Conservation (phyloP, 2,113 vertebrate genomes). For the Strix uralensis region DNA sequence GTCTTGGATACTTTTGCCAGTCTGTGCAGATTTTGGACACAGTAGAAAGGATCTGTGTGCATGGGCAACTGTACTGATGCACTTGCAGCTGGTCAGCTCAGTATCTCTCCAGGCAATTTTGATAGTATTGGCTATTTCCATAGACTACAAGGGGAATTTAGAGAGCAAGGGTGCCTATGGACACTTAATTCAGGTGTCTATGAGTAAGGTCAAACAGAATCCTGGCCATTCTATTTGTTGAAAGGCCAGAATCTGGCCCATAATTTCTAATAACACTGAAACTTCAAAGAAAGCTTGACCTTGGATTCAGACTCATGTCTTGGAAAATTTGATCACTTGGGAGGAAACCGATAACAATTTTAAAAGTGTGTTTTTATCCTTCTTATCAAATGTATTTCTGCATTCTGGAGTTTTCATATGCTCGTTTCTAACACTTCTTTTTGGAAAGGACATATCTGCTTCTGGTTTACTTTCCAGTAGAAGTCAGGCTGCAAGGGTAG, state of each 20-base stretch:
- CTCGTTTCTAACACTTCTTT: background rate
- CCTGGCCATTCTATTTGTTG: background rate
- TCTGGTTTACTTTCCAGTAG: background rate
- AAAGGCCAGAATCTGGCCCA: background rate
- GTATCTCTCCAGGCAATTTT: background rate
- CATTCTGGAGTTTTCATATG: background rate
- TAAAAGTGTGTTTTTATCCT: background rate
- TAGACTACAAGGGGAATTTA: background rate
- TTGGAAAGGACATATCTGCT: background rate
- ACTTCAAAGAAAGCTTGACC: background rate
- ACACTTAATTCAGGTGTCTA: background rate
- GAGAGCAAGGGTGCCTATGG: background rate
- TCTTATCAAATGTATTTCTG: background rate
- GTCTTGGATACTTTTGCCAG: background rate
- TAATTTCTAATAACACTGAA: background rate
- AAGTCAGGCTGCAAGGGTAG: background rate
- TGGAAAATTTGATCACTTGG: background rate
- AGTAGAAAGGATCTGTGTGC: background rate
- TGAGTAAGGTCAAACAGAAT: background rate
- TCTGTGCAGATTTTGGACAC: background rate
- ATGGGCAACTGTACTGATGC: background rate
- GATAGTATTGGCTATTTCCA: background rate
- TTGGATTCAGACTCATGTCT: background rate
- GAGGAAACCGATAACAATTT: background rate
- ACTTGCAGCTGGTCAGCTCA: background rate